Base-by-base conservation (phyloP, 2,888 invertebrate species). In the Clepsis dumicolana region DNA sequence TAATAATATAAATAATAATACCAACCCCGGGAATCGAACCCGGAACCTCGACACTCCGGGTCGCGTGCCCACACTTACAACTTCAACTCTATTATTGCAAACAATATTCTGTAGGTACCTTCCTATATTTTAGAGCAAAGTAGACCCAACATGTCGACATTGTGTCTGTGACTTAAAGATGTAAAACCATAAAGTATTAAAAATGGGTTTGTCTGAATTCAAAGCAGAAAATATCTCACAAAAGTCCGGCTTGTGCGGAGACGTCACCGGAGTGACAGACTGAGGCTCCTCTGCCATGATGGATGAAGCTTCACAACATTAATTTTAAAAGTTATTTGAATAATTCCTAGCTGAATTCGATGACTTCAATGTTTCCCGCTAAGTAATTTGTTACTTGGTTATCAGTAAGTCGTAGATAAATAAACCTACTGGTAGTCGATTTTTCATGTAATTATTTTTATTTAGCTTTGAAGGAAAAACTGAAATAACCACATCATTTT, bases 281-380 rank as follows among this genome's bases (percentile, higher is more conserved):
- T 56, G 21, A 35, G 62, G 62, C 50, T 67, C 67, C 62, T 41
- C n/a, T 48, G 35, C 16, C 50, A 50, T 67, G 67, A 67, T 67
- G 56, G 62, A 67, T 67, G 62, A 50, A 48, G 62, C 56, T 63
- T 24, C 48, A 62, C 38, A 52, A 57, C 62, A 67, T 67, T 62
- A 62, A 67, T 67, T 67, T 67, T 52, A 56, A 67, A 67, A 67
- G 56, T 67, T 67, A 63, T 63, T 63, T 50, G 50, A 67, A 67
- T 56, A 32, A 56, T 63, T 38, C 62, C 38, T 61, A 67, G 56
- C 56, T 56, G 38, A 63, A 67, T 63, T 38, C 67, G 67, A 63
- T 67, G 67, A 67, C 67, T 62, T 35, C 56, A 52, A 63, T 63
- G 53, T 67, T 67, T 63, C 50, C 50, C 50, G 25, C 16, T 29